Conservation (phyloP, 2,797 vertebrate species). For the Scomberomorus guttatus region DNA sequence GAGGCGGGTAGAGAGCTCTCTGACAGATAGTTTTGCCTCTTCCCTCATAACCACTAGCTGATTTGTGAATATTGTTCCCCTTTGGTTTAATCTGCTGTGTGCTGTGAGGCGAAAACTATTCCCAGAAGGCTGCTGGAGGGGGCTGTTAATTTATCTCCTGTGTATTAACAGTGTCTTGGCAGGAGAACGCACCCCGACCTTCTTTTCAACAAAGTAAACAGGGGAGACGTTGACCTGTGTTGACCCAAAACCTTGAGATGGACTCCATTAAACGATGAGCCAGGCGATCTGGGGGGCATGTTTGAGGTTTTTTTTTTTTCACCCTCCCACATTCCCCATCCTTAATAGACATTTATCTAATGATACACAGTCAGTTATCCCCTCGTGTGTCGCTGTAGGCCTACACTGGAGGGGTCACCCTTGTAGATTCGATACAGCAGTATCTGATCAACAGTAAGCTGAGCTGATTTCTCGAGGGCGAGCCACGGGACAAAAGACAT, state of each 20-base stretch:
- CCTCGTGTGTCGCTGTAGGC: slow-evolving; percentile 28
- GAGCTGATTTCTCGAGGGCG: slow-evolving; percentile 38
- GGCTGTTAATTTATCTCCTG: slow-evolving; percentile 83
- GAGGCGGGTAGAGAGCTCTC: slow-evolving; percentile 20
- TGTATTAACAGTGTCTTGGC: slow-evolving; percentile 78
- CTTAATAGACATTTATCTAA: slow-evolving; percentile 49
- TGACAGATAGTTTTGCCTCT: slow-evolving; percentile 72
- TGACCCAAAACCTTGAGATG: slow-evolving; percentile 56
- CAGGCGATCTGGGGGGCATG: slow-evolving; percentile 20
- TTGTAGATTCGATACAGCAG: slow-evolving; percentile 34
- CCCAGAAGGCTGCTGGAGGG: slow-evolving; percentile 70
- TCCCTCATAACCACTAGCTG: slow-evolving; percentile 72
- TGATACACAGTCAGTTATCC: slow-evolving; percentile 32
- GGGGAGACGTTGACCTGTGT: slow-evolving; percentile 57
- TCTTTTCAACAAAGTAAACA: slow-evolving; percentile 44
- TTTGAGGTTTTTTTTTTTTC: slow-evolving; percentile 48
- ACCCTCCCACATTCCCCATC: slow-evolving; percentile 16
- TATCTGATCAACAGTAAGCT: slow-evolving; percentile 52
- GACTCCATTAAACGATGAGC: slow-evolving; percentile 49
- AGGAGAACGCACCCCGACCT: slow-evolving; percentile 50
- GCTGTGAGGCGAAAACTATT: slow-evolving; percentile 84
- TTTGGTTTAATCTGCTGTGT: slow-evolving; percentile 83
- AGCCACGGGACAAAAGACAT: slow-evolving; percentile 45
- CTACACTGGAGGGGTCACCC: slow-evolving; percentile 40
- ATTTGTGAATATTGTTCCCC: slow-evolving; percentile 80